phyloP scores from a whole-genome alignment of 2,888 invertebrate genomes.

The Stictocephala bisonia region DNA sequence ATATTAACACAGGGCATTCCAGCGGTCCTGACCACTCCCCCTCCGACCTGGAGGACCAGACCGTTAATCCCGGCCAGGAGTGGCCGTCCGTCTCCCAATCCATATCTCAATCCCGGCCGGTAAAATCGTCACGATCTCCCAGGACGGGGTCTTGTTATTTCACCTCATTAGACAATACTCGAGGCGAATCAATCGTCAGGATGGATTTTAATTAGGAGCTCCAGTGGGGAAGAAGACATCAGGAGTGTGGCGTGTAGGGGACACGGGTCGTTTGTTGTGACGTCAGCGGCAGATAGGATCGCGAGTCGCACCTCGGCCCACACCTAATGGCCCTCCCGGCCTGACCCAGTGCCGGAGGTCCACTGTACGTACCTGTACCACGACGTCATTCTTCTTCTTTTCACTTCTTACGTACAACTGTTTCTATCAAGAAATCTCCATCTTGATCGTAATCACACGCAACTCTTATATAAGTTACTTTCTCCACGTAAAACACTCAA shows the following conservation, averaged over 20 bases:
- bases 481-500: too few relatives aligned
- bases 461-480: too few relatives aligned
- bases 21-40: too few relatives aligned
- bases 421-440: too few relatives aligned
- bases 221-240: constrained; percentile 42
- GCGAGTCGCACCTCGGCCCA: constrained; percentile 35
- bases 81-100: too few relatives aligned
- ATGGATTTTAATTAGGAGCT: constrained; percentile 33
- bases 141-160: constrained; percentile 14
- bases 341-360: neutral
- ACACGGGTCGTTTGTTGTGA: constrained; percentile 47
- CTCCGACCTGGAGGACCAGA: too few relatives aligned
- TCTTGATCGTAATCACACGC: too few relatives aligned
- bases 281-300: constrained; percentile 27
- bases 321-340: constrained; percentile 40
- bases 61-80: too few relatives aligned
- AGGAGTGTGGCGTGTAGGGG: constrained; percentile 25
- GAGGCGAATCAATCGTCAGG: constrained; percentile 36
- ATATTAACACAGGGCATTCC: too few relatives aligned
- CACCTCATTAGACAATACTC: constrained; percentile 34
- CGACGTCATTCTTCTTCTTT: neutral
- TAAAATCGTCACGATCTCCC: constrained; percentile 19
- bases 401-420: too few relatives aligned
- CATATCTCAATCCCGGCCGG: constrained; percentile 17
- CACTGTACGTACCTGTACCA: neutral